A percentile compares a stretch with the other conserved stretches of the same genome.
Conservation (phyloP, 2,113 vertebrate species). For the Anarrhichthys ocellatus region DNA sequence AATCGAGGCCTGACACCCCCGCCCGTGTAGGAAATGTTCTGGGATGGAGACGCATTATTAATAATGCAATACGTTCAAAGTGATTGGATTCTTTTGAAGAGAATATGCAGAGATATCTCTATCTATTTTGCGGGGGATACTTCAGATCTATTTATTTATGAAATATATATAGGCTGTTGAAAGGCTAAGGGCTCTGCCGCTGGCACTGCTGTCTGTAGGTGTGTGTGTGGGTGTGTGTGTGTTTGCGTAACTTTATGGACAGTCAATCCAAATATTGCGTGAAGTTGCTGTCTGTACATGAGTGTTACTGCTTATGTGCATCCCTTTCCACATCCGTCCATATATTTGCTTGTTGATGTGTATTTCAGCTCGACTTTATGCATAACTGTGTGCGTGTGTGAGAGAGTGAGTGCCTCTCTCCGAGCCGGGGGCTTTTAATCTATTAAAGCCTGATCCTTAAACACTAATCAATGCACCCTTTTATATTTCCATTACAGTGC, state of each 20-base stretch:
- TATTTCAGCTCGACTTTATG: constrained; percentile 21
- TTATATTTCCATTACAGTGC: constrained; percentile 84
- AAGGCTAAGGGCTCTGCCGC: constrained; percentile 6
- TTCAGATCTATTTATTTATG: constrained; percentile 26
- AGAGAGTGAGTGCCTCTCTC: constrained; percentile 56
- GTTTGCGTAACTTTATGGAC: not conserved
- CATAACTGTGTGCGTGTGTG: not conserved
- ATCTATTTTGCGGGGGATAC: not conserved
- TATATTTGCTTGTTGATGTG: constrained; percentile 24
- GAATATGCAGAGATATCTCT: constrained; percentile 30
- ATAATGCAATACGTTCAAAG: constrained; percentile 68
- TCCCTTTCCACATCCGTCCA: constrained; percentile 36
- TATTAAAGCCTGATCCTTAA: constrained; percentile 84
- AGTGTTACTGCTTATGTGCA: constrained; percentile 27
- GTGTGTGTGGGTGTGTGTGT: not conserved
- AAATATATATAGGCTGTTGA: constrained; percentile 20
- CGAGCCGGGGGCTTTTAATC: constrained; percentile 82
- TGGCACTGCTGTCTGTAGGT: not conserved
- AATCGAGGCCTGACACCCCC: constrained; percentile 39
- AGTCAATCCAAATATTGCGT: not conserved
- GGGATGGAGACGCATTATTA: constrained; percentile 46
- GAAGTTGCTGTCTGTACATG: constrained; percentile 12
- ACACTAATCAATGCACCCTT: constrained; percentile 85
- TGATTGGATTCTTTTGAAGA: constrained; percentile 44
- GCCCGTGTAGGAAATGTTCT: constrained; percentile 38